Base-by-base conservation (phyloP, 2,113 vertebrate species). In the Columba janthina region DNA sequence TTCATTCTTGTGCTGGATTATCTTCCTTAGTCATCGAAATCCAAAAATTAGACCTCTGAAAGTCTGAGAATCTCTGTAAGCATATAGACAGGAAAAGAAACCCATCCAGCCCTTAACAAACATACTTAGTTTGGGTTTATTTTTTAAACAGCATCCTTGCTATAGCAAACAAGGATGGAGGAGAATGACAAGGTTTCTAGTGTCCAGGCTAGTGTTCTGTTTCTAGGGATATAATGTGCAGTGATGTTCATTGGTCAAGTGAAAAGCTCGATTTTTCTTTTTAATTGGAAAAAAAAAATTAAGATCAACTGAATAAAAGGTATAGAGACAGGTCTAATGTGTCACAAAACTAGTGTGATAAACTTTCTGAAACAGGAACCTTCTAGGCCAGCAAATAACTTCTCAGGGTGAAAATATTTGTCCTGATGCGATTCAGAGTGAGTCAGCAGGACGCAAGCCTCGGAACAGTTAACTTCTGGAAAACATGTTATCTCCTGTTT, bases 401-500 rank as follows among this genome's bases (percentile, higher is more conserved):
- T 94, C 84, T 95, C 78, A 85, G 44, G 75, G 82, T 74, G 86
- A 86, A 93, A 96, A 60, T 92, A 94, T 97, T 95, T 83, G 72
- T 70, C 81, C n/a, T 74, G 60, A 22, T 73, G 38, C 31, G 89
- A 97, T 96, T 94, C 95, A 88, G 80, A 92, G 75, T 88, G 85
- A 96, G 84, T 96, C 91, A 96, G 82, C 71, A 88, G 73, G 61
- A 84, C 87, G 71, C 1, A 16, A 95, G 62, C 51, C 96, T 91
- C 74, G 84, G 78, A 96, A 87, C 29, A 24, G 76, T 95, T 95
- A 90, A 83, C 53, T 46, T 79, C 46, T 73, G 29, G 86, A 85
- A 95, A 95, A 88, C 79, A 94, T 66, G 90, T 95, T 92, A 94
- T 92, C 91, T 95, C 51, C 61, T 82, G 72, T 69, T 97, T 91